Percentiles rank a stretch among this genome's conserved stretches.
phyloP scores from a whole-genome alignment of 2,113 vertebrate genomes.

The Hydropotes inermis region DNA sequence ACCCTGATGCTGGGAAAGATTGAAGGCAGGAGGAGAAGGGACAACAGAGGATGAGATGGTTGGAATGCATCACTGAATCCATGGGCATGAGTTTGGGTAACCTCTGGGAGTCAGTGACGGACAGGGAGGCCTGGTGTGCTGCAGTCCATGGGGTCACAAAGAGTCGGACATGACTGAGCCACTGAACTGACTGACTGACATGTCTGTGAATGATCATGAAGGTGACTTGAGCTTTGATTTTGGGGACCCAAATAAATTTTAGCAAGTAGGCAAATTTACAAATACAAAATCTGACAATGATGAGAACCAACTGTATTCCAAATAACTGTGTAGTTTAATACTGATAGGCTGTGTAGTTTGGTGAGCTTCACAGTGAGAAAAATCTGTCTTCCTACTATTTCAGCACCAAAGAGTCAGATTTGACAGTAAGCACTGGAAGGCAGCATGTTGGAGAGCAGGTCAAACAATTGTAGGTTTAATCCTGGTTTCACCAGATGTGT shows the following conservation, averaged over 20 bases:
- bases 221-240: background rate
- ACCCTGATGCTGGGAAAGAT: background rate
- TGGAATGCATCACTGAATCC: background rate
- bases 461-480: background rate
- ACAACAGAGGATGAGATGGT: background rate
- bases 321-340: background rate
- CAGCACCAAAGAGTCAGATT: background rate
- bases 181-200: background rate
- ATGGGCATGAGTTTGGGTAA: background rate
- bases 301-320: background rate
- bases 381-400: background rate
- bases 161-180: rapidly evolving
- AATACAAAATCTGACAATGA: background rate
- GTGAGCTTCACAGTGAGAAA: background rate
- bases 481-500: no score
- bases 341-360: background rate
- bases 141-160: background rate
- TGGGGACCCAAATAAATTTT: background rate
- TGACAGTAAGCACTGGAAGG: background rate
- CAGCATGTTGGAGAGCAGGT: background rate
- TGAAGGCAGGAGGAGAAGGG: background rate
- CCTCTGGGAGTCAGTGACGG: background rate
- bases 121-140: background rate
- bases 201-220: background rate
- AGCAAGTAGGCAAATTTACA: background rate